Conservation (phyloP, 2,113 vertebrate genomes). For the Nothocercus nigrocapillus region DNA sequence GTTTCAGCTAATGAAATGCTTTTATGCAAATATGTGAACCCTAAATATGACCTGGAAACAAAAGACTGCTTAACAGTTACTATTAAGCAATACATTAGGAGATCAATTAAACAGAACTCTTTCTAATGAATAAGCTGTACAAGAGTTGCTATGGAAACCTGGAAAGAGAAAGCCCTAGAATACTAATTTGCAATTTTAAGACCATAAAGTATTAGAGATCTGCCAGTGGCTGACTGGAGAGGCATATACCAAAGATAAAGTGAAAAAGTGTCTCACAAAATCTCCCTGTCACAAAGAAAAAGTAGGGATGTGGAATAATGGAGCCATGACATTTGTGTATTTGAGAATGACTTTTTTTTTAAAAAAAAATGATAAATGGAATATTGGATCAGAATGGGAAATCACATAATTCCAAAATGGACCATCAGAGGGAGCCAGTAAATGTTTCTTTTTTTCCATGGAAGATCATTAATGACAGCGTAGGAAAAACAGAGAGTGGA, state of each 20-base stretch:
- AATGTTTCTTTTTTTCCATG: not conserved
- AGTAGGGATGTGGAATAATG: not conserved
- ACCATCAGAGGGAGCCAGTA: slow-evolving; percentile 42
- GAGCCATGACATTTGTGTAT: not conserved
- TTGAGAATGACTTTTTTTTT: not conserved
- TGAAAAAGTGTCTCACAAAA: not conserved
- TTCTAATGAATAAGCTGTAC: slow-evolving; percentile 84
- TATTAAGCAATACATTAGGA: slow-evolving; percentile 98
- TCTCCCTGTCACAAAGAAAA: not conserved
- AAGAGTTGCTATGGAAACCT: slow-evolving; percentile 66
- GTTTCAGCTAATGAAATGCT: slow-evolving; percentile 95
- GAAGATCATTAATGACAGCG: not conserved
- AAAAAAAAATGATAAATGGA: not conserved
- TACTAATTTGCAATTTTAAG: slow-evolving; percentile 69
- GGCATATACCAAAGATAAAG: not conserved
- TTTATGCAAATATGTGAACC: slow-evolving; percentile 98
- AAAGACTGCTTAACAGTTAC: slow-evolving; percentile 96
- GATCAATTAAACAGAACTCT: slow-evolving; percentile 99
- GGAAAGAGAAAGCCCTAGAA: slow-evolving; percentile 57
- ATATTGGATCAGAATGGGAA: not conserved
- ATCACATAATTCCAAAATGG: not conserved
- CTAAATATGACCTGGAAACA: slow-evolving; percentile 99
- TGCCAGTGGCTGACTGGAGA: not conserved
- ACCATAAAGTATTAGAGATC: slow-evolving; percentile 31
- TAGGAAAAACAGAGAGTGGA: not conserved